Evolutionary conservation across 30 jellyfish, hydroid and myxozoan genomes (phyloP).

Genomic region (Turritopsis dohrnii): DNA sequence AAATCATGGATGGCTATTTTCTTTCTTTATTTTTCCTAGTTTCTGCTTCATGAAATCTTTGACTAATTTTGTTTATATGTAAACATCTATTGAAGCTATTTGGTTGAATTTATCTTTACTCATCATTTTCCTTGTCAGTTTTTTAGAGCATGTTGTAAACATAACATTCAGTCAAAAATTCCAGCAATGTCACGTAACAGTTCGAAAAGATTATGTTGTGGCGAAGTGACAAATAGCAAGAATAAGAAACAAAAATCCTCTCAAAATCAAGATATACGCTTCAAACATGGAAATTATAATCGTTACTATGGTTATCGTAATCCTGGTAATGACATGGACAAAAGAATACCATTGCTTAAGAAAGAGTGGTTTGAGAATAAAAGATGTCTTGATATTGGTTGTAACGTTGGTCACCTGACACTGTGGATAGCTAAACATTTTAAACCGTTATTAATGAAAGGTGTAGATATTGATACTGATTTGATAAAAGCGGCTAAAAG

Average conservation of each 20-base stretch:
- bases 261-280: constrained; percentile 9
- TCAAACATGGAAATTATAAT: constrained; percentile 82
- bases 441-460: constrained; percentile 47
- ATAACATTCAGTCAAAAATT: neutral
- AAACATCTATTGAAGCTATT: too few relatives aligned
- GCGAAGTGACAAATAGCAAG: neutral
- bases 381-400: constrained; percentile 87
- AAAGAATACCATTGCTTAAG: constrained; percentile 50
- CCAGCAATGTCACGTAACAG: neutral
- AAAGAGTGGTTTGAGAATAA: constrained; percentile 50
- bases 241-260: neutral
- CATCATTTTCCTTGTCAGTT: neutral
- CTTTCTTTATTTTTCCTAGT: too few relatives aligned
- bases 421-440: constrained; percentile 68
- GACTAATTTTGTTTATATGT: too few relatives aligned
- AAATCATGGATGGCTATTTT: too few relatives aligned
- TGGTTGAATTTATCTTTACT: neutral
- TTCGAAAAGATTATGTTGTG: neutral
- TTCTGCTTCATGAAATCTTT: too few relatives aligned
- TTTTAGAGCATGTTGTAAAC: neutral
- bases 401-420: constrained; percentile 95
- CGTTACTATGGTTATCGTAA: constrained; percentile 92
- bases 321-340: constrained; percentile 62
- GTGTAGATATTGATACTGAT: constrained; percentile 73
- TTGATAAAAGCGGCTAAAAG: constrained; percentile 70